Percentiles rank a stretch among this genome's conserved stretches.
These are phyloP conservation scores for Diachrysia chrysitis DNA, from an alignment of 2,888 invertebrate species.

Conservation along the genomic window DNA sequence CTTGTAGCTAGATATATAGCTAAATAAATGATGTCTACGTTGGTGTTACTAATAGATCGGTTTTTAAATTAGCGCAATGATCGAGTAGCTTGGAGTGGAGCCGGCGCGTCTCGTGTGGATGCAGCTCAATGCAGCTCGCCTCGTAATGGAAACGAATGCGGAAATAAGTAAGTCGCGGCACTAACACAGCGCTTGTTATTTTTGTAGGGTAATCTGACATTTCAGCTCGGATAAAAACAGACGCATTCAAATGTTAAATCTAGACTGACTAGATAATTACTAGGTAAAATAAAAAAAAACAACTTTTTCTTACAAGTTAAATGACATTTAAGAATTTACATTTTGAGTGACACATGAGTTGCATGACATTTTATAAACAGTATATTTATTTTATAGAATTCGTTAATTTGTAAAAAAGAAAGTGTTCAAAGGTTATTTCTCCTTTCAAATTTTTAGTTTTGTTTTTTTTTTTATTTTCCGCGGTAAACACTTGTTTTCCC, in stretches of 20 bases:
- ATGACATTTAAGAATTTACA: background rate
- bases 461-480: too few relatives aligned
- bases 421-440: too few relatives aligned
- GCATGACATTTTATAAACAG: background rate
- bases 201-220: background rate
- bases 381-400: too few relatives aligned
- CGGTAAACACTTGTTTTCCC: too few relatives aligned
- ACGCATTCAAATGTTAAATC: background rate
- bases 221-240: background rate
- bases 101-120: constrained; percentile 32
- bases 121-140: constrained; percentile 28
- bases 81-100: constrained; percentile 30
- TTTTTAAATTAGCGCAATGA: constrained; percentile 48
- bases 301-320: background rate
- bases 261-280: too few relatives aligned
- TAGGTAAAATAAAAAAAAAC: too few relatives aligned
- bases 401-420: too few relatives aligned
- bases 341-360: background rate
- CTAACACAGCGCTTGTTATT: background rate
- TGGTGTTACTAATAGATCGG: constrained; percentile 37
- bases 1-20: constrained; percentile 24
- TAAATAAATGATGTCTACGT: constrained; percentile 28
- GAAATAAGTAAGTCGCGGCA: constrained; percentile 30
- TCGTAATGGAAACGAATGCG: constrained; percentile 9
- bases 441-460: too few relatives aligned